These are phyloP conservation scores for Anomalospiza imberbis DNA, from an alignment of 2,797 vertebrate species.

Conservation along the genomic window DNA sequence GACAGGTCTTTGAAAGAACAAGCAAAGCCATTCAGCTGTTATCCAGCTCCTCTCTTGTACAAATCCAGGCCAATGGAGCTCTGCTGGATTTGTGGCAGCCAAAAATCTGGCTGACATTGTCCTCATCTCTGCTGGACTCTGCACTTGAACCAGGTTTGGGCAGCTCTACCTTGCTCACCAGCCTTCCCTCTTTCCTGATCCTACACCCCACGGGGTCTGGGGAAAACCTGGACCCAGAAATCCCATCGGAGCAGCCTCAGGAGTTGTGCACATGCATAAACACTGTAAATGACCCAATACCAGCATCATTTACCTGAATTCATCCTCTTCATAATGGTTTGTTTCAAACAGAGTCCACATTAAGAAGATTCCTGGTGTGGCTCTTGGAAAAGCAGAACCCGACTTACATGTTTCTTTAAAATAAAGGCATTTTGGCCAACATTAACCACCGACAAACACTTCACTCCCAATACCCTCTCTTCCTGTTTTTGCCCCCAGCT, in stretches of 20 bases:
- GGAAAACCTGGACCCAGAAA: neutral
- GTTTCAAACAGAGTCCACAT: neutral
- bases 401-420: neutral
- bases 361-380: neutral
- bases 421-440: neutral
- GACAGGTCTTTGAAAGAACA: neutral
- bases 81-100: neutral
- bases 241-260: neutral
- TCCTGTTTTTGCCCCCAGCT: neutral
- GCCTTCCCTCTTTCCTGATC: neutral
- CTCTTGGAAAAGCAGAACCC: neutral
- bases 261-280: neutral
- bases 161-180: neutral
- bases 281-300: neutral
- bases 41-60: neutral
- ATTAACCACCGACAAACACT: neutral
- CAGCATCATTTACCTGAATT: rapidly evolving
- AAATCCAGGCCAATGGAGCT: neutral
- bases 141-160: neutral
- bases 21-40: neutral
- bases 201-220: rapidly evolving
- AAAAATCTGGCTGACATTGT: neutral
- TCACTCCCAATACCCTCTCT: neutral
- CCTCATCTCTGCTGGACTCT: neutral
- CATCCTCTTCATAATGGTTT: neutral